Base-by-base conservation (phyloP, 2,888 invertebrate species). In the Ethmia dodecea region DNA sequence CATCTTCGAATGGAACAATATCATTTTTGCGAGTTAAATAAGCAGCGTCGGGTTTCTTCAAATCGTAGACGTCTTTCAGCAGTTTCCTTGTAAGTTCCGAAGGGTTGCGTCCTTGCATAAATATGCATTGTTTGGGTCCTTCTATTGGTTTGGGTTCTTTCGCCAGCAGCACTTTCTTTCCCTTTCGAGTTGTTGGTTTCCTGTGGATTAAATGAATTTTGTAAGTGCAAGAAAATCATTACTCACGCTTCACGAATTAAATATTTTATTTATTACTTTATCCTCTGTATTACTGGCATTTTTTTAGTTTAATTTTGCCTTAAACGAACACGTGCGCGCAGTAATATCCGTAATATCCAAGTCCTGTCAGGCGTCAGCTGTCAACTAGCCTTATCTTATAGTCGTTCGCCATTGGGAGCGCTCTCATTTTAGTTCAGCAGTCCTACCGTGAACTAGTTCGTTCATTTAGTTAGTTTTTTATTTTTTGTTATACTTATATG, bases 1-100 rank as follows among this genome's bases (percentile, higher is more conserved):
- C 87, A 81, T 98, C 94, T 81, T 99, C 99, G 77, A 99, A 98
- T 0, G 98, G 95, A 11, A 95, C 89, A 42, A 97, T 90, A 46
- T 96, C 95, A 86, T 98, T 95, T 67, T 95, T 96, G 40, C 93
- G 89, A 13, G 87, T 89, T 24, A 95, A 75, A 49, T 92, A 91
- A 5, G 91, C 90, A 0, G 92, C 92, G 57, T 96, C 89, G 5
- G 96, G 96, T 60, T 96, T 97, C 66, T 96, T 97, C 15, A 98
- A 72, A 56, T 92, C 88, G 59, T 93, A 93, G 75, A 98, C 73
- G 78, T 99, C 97, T 76, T 95, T 96, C 62, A 98, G 84, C 22
- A 93, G 88, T 41, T 89, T 88, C 36, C 91, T 87, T 0, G 92
- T 89, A 26, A 88, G 86, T 28, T 93, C 92, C 39, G 93, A 90